A percentile compares a stretch with the other conserved stretches of the same genome.
These are phyloP conservation scores for Meteorus colon DNA, from an alignment of 2,888 invertebrate genomes.

Conservation along the genomic window DNA sequence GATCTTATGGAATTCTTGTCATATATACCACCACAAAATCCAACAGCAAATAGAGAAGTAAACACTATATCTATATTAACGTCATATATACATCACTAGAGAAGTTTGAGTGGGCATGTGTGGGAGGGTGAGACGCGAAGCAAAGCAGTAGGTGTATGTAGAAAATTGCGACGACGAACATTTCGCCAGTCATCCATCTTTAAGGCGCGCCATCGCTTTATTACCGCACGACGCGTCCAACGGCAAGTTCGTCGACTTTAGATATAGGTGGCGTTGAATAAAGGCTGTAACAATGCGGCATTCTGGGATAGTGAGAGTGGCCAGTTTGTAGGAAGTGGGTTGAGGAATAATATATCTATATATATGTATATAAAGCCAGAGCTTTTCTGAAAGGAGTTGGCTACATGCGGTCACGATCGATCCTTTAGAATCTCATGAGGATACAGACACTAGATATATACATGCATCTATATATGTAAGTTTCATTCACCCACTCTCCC, in stretches of 20 bases:
- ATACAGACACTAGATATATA: conserved; percentile 9
- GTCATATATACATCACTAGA: not conserved
- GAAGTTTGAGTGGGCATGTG: not conserved
- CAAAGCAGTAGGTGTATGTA: not conserved
- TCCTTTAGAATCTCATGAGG: conserved; percentile 26
- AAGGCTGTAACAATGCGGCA: conserved; percentile 34
- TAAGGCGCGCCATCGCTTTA: conserved; percentile 43
- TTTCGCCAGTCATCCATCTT: conserved; percentile 40
- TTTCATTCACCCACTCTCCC: not conserved
- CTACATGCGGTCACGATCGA: conserved; percentile 22
- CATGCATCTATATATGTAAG: not conserved
- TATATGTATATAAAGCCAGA: not conserved
- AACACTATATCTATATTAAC: not conserved
- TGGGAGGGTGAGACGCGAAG: not conserved
- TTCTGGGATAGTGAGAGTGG: conserved; percentile 20
- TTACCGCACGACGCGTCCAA: conserved; percentile 37
- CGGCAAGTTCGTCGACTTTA: conserved; percentile 36
- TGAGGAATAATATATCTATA: not conserved
- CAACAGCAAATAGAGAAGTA: not conserved
- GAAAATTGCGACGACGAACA: conserved; percentile 13
- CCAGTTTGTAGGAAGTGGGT: not conserved
- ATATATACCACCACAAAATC: not conserved
- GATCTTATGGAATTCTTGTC: conserved; percentile 27
- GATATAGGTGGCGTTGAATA: conserved; percentile 15
- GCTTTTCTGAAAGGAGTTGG: conserved; percentile 14